A percentile compares a stretch with the other conserved stretches of the same genome.
phyloP scores from a whole-genome alignment of 2,797 vertebrate species.

The Okamejei kenojei region DNA sequence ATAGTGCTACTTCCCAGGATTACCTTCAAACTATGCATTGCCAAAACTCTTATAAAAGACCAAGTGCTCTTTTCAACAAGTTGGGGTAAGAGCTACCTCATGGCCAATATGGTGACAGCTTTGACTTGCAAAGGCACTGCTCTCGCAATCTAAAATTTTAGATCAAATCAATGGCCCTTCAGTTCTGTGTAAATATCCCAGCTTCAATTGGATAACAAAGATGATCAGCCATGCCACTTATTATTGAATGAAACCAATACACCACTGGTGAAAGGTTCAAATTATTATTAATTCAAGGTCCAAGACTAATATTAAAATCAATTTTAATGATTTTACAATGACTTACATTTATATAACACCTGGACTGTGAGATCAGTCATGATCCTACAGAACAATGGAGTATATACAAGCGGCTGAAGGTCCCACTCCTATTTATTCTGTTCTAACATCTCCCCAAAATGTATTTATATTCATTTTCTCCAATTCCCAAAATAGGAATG shows the following conservation, averaged over 20 bases:
- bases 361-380: neutral
- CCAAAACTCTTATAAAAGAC: neutral
- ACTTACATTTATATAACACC: neutral
- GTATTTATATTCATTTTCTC: neutral
- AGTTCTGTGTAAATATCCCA: no score
- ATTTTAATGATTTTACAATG: no score
- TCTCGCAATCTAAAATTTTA: neutral
- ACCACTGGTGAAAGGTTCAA: neutral
- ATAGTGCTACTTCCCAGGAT: neutral
- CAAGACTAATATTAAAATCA: neutral
- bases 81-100: neutral
- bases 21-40: neutral
- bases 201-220: neutral
- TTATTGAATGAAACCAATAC: neutral
- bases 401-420: no score
- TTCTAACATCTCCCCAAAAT: neutral
- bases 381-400: no score
- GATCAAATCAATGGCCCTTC: neutral
- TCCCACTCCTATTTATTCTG: no score
- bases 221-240: neutral
- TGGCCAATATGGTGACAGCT: neutral
- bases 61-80: neutral
- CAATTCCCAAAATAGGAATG: neutral
- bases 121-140: neutral
- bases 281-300: neutral